Evolutionary conservation across 2,888 invertebrate species (phyloP), one percentile per base, ranked within the genome.

Genomic region (Clusia tigrina): DNA sequence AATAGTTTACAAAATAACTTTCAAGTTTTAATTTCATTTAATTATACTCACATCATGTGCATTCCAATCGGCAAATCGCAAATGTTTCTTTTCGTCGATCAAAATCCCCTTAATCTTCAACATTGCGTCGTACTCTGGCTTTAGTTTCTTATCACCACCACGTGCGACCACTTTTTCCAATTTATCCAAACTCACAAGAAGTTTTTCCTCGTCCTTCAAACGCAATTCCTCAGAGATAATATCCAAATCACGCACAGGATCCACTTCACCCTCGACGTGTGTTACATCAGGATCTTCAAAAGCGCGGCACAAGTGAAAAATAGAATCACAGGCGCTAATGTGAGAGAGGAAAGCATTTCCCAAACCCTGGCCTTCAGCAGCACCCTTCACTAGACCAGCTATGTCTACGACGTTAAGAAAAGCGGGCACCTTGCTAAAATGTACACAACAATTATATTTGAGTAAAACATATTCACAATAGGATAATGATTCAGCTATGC

Each of bases 331-430:
- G 17, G 98, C 98, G 82, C 92, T 94, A 78, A 99, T 98, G 85
- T 99, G 97, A 3, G 98, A 97, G 53, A 99, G 88, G 85, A 99
- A 99, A 66, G 96, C 97, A 84, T 99, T 99, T 77, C 99, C 99
- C 61, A 99, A 87, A 1, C 99, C 78, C 62, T 74, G 77, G 0
- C 99, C 99, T 82, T 98, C 97, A 2, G 96, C 93, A 1, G 99
- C 99, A 26, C 98, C 99, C 79, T 96, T 95, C 38, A 99, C 99
- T 69, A 99, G 86, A 10, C 99, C 99, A 60, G 99, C 99, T 76
- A 99, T 99, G 83, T 99, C 99, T 26, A 96, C 96, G 32, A 99
- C 93, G 83, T 96, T 98, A 69, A 99, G 86, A 84, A 93, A 99
- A 0, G 98, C 99, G 15, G 99, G 98, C 37, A 99, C 98, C 87